Conservation (phyloP, 2,113 vertebrate genomes). For the Hystrix cristata region DNA sequence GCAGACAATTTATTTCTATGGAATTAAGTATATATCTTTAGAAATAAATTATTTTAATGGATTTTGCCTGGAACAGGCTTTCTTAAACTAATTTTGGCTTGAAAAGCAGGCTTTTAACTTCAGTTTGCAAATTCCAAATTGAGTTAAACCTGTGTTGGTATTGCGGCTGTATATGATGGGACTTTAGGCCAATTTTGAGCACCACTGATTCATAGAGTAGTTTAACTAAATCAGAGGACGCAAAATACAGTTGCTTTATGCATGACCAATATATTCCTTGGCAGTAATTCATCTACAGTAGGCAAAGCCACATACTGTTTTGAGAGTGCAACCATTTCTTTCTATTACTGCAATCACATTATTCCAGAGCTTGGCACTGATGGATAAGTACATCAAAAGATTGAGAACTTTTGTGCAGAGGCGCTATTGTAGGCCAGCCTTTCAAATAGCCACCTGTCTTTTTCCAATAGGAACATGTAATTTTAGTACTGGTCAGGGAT, state of each 20-base stretch:
- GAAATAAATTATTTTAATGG: constrained; percentile 64
- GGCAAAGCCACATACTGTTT: constrained; percentile 48
- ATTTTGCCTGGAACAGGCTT: neutral
- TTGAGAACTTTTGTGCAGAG: neutral
- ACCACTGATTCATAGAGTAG: constrained; percentile 62
- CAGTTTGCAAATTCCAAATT: constrained; percentile 50
- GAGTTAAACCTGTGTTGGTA: constrained; percentile 38
- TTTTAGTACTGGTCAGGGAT: neutral
- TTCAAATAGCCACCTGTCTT: constrained; percentile 32
- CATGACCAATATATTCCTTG: constrained; percentile 61
- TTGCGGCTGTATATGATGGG: constrained; percentile 33
- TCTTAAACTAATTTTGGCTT: constrained; percentile 19
- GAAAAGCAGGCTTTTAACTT: constrained; percentile 45
- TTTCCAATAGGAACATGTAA: constrained; percentile 24
- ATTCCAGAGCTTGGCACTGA: constrained; percentile 56
- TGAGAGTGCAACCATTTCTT: constrained; percentile 8
- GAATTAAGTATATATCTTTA: neutral
- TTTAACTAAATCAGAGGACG: constrained; percentile 64
- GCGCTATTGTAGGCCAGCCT: neutral
- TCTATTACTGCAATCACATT: constrained; percentile 55
- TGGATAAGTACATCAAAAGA: constrained; percentile 56
- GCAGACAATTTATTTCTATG: neutral
- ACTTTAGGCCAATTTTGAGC: constrained; percentile 65
- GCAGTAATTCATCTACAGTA: constrained; percentile 46
- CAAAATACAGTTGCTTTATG: constrained; percentile 60